These are phyloP conservation scores for Trichoplusia ni DNA, from an alignment of 1,140 invertebrate species.

Conservation along the genomic window DNA sequence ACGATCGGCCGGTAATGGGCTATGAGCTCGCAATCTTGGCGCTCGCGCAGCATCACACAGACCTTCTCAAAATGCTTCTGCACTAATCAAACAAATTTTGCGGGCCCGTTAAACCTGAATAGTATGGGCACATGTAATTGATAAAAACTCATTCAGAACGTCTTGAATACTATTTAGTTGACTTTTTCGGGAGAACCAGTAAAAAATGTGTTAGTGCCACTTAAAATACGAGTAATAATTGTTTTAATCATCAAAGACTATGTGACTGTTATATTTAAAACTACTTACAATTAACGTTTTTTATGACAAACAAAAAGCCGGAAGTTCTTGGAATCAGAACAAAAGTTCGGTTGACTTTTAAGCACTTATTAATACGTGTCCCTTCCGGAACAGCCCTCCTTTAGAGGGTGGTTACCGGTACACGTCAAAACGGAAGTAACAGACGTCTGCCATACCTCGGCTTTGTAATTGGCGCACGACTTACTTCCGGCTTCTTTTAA, in stretches of 20 bases:
- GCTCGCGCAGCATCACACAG: constrained; percentile 37
- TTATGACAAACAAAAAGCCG: constrained; percentile 48
- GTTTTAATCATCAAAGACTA: not conserved
- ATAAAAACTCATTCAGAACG: not conserved
- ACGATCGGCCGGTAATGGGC: constrained; percentile 68
- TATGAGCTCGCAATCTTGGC: constrained; percentile 44
- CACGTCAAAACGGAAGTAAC: constrained; percentile 76
- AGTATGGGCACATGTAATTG: no score
- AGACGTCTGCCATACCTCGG: constrained; percentile 65
- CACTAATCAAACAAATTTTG: no score
- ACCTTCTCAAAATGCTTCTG: constrained; percentile 29
- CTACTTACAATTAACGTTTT: no score
- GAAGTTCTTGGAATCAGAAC: constrained; percentile 58
- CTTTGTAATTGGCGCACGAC: constrained; percentile 73
- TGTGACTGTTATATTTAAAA: no score
- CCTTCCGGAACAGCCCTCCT: constrained; percentile 74
- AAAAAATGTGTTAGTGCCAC: no score
- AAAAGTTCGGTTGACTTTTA: constrained; percentile 70
- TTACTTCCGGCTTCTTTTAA: constrained; percentile 67
- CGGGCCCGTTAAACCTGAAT: no score
- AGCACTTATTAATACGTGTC: constrained; percentile 71
- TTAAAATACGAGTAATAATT: no score
- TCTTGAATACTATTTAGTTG: no score
- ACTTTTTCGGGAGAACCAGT: no score
- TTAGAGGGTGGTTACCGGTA: constrained; percentile 62